These are phyloP conservation scores for Macrotus californicus DNA, from an alignment of 2,113 vertebrate genomes.

Conservation along the genomic window DNA sequence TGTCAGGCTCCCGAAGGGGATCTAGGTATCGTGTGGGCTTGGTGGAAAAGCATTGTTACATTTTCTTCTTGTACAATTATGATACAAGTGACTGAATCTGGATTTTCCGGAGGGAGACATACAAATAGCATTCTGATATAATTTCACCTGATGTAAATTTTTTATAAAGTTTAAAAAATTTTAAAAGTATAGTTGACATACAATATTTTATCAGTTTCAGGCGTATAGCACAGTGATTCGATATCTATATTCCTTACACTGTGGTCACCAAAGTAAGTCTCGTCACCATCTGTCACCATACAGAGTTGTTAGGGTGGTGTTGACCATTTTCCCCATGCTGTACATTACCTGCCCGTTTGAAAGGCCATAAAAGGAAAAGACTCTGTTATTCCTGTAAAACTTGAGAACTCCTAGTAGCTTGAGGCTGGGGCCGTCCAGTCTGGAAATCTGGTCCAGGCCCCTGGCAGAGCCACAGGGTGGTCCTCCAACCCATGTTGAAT, in stretches of 20 bases:
- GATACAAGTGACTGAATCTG: not conserved
- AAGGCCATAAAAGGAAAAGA: not conserved
- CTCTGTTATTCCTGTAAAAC: not conserved
- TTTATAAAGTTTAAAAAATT: not conserved
- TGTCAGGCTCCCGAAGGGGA: accelerated
- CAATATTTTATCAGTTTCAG: not conserved
- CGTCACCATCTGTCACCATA: not conserved
- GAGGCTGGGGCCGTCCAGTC: not conserved
- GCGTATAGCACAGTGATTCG: not conserved
- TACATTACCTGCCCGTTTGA: not conserved
- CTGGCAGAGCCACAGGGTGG: accelerated
- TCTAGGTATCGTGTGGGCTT: not conserved
- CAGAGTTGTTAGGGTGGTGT: not conserved
- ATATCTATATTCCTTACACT: not conserved
- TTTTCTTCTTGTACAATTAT: not conserved
- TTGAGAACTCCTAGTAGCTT: accelerated
- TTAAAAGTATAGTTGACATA: not conserved
- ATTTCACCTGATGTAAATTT: not conserved
- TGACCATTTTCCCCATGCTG: not conserved
- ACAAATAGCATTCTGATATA: not conserved
- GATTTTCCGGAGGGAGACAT: not conserved
- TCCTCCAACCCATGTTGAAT: not conserved
- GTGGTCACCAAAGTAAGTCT: not conserved
- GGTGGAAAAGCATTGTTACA: not conserved
- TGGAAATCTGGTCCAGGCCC: not conserved